These are phyloP conservation scores for Plagodis pulveraria DNA, from an alignment of 2,888 invertebrate species.

Conservation along the genomic window DNA sequence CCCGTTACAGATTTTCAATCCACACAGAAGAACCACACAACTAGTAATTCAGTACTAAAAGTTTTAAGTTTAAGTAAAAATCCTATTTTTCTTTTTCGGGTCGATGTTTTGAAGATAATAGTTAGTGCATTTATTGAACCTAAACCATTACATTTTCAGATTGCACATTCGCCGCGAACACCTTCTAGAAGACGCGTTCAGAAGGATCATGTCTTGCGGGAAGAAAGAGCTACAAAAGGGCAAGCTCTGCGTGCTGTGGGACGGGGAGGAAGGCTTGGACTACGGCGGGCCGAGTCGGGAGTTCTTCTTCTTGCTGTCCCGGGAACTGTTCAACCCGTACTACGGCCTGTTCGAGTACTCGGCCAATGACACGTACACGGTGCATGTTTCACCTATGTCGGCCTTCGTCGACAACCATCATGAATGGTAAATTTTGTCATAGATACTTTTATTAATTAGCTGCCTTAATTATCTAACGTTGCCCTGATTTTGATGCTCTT, in stretches of 20 bases:
- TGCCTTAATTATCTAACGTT: background rate
- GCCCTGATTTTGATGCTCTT: background rate
- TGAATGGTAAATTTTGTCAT: slow-evolving; percentile 89
- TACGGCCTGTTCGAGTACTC: slow-evolving; percentile 99
- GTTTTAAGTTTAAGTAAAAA: too few relatives aligned
- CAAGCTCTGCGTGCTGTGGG: slow-evolving; percentile 96
- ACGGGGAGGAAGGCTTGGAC: slow-evolving; percentile 98
- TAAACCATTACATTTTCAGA: slow-evolving; percentile 75
- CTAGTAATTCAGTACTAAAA: too few relatives aligned
- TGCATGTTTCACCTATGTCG: slow-evolving; percentile 97
- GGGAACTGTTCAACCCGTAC: slow-evolving; percentile 99
- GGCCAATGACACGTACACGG: slow-evolving; percentile 98
- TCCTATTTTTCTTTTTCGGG: too few relatives aligned
- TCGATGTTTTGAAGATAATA: too few relatives aligned
- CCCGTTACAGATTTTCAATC: too few relatives aligned
- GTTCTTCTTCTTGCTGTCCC: slow-evolving; percentile 98
- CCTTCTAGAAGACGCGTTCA: slow-evolving; percentile 97
- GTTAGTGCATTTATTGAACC: too few relatives aligned
- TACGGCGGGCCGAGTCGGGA: slow-evolving; percentile 99
- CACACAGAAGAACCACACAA: too few relatives aligned
- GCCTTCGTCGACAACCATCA: slow-evolving; percentile 98
- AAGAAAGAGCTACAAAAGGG: slow-evolving; percentile 98
- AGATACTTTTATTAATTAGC: background rate
- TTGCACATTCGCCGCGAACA: slow-evolving; percentile 96
- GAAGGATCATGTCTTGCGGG: slow-evolving; percentile 97